Evolutionary conservation across 2,888 invertebrate genomes (phyloP).

Genomic region (Saturnia pavonia): DNA sequence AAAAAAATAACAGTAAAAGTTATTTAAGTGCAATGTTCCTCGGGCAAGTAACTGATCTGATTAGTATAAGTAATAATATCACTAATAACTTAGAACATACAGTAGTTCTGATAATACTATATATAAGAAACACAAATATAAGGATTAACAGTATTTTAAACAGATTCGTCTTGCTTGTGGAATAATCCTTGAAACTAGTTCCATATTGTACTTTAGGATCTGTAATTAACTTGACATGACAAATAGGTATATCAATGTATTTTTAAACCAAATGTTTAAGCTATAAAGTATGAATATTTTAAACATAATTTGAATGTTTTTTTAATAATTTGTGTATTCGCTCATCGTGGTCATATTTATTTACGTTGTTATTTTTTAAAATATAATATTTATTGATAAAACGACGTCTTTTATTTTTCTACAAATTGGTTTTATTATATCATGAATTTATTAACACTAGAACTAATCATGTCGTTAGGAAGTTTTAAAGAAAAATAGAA

Average conservation of each 20-base stretch:
- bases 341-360: slow-evolving; percentile 76
- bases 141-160: slow-evolving; percentile 10
- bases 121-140: neutral
- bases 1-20: slow-evolving; percentile 1
- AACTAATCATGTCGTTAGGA: neutral
- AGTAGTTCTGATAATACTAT: neutral
- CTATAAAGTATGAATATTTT: slow-evolving; percentile 35
- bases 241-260: slow-evolving; percentile 45
- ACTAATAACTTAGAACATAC: neutral
- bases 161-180: slow-evolving; percentile 4
- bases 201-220: slow-evolving; percentile 34
- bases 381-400: slow-evolving; percentile 49
- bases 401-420: slow-evolving; percentile 32
- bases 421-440: neutral
- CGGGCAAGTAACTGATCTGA: slow-evolving; percentile 6
- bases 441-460: neutral
- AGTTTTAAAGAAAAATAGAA: neutral
- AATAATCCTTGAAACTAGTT: slow-evolving; percentile 1
- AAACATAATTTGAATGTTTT: slow-evolving; percentile 23
- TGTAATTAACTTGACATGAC: slow-evolving; percentile 64
- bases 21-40: neutral
- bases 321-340: slow-evolving; percentile 48
- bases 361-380: slow-evolving; percentile 63
- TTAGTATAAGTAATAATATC: neutral
- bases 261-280: slow-evolving; percentile 62